A percentile compares a stretch with the other conserved stretches of the same genome.
phyloP scores from a whole-genome alignment of 2,113 vertebrate genomes.

The Scomber japonicus region DNA sequence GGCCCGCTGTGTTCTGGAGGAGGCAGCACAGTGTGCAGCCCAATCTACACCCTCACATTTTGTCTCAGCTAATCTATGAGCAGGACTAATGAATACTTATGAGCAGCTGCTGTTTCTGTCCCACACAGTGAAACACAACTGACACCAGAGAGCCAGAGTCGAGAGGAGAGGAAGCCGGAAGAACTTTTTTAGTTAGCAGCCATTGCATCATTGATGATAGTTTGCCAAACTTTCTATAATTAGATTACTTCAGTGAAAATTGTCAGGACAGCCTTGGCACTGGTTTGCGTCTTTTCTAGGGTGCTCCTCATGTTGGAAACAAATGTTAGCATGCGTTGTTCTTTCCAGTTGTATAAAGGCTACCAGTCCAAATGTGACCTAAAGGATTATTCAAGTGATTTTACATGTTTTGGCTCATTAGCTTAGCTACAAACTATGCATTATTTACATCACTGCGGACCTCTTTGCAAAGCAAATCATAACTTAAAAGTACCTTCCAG shows the following conservation, averaged over 20 bases:
- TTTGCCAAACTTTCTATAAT: conserved; percentile 72
- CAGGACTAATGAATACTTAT: conserved; percentile 74
- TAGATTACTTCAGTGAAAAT: conserved; percentile 59
- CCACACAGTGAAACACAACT: conserved; percentile 31
- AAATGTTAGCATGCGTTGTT: conserved; percentile 32
- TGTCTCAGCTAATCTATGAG: conserved; percentile 65
- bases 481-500: conserved; percentile 20
- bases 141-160: conserved; percentile 31
- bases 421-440: conserved; percentile 23
- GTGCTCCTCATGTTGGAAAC: conserved; percentile 21
- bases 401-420: conserved; percentile 42
- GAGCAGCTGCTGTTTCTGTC: conserved; percentile 74
- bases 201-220: conserved; percentile 73
- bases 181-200: conserved; percentile 43
- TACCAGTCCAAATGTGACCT: conserved; percentile 6
- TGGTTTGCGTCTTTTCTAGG: conserved; percentile 42
- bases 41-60: conserved; percentile 48
- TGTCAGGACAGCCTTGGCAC: conserved; percentile 53
- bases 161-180: conserved; percentile 4
- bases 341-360: conserved; percentile 37
- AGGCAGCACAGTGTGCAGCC: conserved; percentile 51
- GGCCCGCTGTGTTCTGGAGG: conserved; percentile 62
- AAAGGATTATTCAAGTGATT: conserved; percentile 24
- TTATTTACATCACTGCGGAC: conserved; percentile 29
- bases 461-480: conserved; percentile 1